Evolutionary conservation across 2,797 vertebrate genomes (phyloP).

Genomic region (Myiotriccus ornatus): DNA sequence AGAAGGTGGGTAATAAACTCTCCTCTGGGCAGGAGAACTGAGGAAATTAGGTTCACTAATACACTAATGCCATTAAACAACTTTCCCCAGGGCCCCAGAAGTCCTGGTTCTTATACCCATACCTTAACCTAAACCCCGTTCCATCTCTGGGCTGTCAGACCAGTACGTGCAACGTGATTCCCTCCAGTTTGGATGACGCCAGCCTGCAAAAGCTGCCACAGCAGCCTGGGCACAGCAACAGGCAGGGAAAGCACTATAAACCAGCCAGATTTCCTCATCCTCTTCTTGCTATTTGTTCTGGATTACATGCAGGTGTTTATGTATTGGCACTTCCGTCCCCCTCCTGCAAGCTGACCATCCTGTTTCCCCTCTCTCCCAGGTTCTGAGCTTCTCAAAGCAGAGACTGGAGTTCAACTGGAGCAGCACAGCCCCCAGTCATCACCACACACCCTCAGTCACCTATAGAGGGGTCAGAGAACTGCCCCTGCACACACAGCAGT

Average conservation of each 20-base stretch:
- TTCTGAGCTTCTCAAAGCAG: not conserved
- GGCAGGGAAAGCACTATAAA: not conserved
- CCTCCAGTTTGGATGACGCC: fast-evolving
- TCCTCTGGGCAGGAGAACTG: not conserved
- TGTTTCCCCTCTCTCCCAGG: not conserved
- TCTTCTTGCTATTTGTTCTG: not conserved
- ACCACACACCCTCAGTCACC: not conserved
- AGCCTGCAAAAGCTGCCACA: not conserved
- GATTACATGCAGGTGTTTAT: not conserved
- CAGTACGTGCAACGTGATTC: not conserved
- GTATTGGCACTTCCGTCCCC: not conserved
- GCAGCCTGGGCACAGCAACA: fast-evolving
- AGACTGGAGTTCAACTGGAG: fast-evolving
- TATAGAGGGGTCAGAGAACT: not conserved
- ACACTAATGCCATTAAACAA: not conserved
- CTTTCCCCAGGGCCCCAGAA: not conserved
- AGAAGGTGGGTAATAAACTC: not conserved
- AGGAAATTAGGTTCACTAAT: not conserved
- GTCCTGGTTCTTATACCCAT: not conserved
- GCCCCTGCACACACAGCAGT: not conserved
- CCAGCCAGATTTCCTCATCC: not conserved
- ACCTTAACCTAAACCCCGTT: not conserved
- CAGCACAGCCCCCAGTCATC: not conserved
- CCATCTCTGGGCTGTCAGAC: not conserved
- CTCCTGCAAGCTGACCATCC: not conserved